Conservation (phyloP, 2,113 vertebrate genomes). For the Turnix velox region DNA sequence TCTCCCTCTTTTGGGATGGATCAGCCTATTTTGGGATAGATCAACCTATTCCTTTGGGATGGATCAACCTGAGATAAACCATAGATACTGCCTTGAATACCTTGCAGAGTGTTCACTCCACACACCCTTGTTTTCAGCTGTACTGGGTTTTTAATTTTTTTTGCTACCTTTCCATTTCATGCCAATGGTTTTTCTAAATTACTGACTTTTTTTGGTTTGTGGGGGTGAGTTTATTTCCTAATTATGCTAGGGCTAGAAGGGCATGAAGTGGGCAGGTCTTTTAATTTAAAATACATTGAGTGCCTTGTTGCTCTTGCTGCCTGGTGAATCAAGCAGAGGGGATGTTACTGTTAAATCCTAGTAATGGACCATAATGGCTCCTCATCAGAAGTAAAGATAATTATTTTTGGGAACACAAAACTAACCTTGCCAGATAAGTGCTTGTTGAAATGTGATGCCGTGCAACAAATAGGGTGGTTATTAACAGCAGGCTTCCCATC, state of each 20-base stretch:
- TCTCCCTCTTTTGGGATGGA: too few species aligned
- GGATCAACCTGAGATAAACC: neutral
- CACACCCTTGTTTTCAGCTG: neutral
- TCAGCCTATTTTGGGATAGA: too few species aligned
- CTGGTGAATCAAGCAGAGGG: neutral
- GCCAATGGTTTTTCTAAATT: neutral
- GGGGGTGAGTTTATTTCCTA: neutral
- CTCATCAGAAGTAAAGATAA: slow-evolving; percentile 36
- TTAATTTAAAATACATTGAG: slow-evolving; percentile 2
- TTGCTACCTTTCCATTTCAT: neutral
- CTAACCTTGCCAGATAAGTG: slow-evolving; percentile 42
- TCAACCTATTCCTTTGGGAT: neutral
- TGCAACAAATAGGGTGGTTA: slow-evolving; percentile 35
- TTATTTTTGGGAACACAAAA: slow-evolving; percentile 36
- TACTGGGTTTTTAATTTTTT: too few species aligned
- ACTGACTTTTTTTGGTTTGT: neutral
- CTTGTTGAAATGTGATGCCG: slow-evolving; percentile 63
- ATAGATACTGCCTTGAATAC: neutral
- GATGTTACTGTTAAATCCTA: slow-evolving; percentile 34
- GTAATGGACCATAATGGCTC: slow-evolving; percentile 10
- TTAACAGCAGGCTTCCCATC: slow-evolving; percentile 32
- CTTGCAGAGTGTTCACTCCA: neutral
- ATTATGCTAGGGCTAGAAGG: neutral
- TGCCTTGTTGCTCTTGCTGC: neutral
- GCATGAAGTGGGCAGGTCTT: neutral